A percentile compares a stretch with the other conserved stretches of the same genome.
Evolutionary conservation across 1,140 invertebrate species (phyloP).

Genomic region (Bombus haemorrhoidalis): DNA sequence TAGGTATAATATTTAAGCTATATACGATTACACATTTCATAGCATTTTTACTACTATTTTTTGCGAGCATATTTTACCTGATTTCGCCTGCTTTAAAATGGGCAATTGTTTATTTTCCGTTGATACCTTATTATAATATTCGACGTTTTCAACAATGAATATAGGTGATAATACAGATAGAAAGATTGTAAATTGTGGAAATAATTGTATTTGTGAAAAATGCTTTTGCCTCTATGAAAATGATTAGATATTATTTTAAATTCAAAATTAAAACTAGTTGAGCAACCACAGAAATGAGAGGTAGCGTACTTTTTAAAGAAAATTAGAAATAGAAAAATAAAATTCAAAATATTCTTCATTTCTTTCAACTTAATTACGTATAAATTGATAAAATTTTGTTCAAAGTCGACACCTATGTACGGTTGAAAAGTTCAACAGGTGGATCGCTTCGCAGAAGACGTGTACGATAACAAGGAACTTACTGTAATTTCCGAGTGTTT

Average conservation of each 20-base stretch:
- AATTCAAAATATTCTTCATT: background rate
- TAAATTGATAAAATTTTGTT: background rate
- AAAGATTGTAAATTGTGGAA: too few species aligned
- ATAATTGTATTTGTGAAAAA: too few species aligned
- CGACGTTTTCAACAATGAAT: too few species aligned
- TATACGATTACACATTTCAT: too few species aligned
- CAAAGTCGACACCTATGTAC: constrained; percentile 32
- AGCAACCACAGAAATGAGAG: background rate
- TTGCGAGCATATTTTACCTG: too few species aligned
- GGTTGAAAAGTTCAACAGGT: constrained; percentile 29
- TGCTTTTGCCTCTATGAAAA: background rate
- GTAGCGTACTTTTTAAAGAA: background rate
- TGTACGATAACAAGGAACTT: constrained; percentile 1
- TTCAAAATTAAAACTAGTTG: background rate
- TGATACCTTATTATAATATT: too few species aligned
- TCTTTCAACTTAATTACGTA: background rate
- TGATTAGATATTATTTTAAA: background rate
- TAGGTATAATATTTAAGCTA: too few species aligned
- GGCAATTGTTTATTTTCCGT: too few species aligned
- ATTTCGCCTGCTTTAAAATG: too few species aligned
- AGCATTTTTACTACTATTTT: too few species aligned
- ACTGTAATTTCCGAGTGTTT: constrained; percentile 5
- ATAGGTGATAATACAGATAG: too few species aligned
- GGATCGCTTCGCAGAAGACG: constrained; percentile 32
- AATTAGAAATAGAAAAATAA: background rate